Conservation (phyloP, 2,888 invertebrate genomes). For the Nomada ruficornis region DNA sequence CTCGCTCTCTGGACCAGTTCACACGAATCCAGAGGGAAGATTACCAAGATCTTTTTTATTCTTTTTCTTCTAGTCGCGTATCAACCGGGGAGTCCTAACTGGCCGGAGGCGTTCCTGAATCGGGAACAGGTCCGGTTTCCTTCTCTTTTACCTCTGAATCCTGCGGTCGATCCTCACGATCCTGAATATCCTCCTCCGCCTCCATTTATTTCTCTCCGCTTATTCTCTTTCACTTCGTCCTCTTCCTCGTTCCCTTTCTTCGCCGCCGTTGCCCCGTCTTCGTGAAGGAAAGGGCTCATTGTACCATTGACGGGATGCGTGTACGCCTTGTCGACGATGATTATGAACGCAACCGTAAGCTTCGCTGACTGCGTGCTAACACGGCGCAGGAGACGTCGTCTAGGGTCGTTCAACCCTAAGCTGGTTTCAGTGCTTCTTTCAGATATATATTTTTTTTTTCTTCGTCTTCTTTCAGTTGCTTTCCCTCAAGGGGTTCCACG, state of each 20-base stretch:
- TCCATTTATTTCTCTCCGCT: conserved; percentile 19
- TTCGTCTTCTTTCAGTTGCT: neutral
- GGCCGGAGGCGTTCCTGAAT: conserved; percentile 61
- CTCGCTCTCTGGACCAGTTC: conserved; percentile 31
- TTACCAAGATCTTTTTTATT: conserved; percentile 27
- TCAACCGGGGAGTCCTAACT: conserved; percentile 64
- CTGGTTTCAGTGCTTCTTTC: conserved; percentile 47
- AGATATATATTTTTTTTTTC: conserved; percentile 8
- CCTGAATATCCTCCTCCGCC: conserved; percentile 63
- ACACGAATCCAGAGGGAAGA: conserved; percentile 57
- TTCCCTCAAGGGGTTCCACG: conserved; percentile 26
- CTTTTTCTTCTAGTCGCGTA: conserved; percentile 50
- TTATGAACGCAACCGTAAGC: conserved; percentile 78
- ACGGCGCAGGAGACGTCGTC: conserved; percentile 54
- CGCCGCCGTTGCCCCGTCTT: conserved; percentile 33
- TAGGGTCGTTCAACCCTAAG: conserved; percentile 74
- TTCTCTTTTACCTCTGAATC: conserved; percentile 50
- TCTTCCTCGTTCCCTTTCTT: conserved; percentile 28
- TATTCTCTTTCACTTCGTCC: conserved; percentile 33
- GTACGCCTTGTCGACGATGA: conserved; percentile 76
- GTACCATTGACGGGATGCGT: conserved; percentile 70
- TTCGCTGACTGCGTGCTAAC: conserved; percentile 65
- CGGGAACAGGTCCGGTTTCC: conserved; percentile 69
- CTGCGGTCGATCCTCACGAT: conserved; percentile 63
- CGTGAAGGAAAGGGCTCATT: conserved; percentile 57